Conservation (phyloP, 2,888 invertebrate species). For the Pelosia muscerda region DNA sequence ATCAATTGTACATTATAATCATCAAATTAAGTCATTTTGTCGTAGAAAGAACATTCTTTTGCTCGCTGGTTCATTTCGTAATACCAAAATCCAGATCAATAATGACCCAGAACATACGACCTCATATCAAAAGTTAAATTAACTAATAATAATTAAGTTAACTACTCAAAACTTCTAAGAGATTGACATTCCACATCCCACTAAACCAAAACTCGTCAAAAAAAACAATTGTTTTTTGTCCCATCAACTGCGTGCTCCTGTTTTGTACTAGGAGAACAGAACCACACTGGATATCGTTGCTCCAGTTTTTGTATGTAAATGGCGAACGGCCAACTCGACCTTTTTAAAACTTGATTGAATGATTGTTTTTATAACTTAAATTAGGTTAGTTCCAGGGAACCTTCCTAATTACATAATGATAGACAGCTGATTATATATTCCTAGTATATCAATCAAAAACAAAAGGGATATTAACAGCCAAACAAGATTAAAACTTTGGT, state of each 20-base stretch:
- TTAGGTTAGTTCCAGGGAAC: constrained; percentile 1
- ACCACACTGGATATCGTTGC: constrained; percentile 31
- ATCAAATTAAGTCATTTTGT: too few species aligned
- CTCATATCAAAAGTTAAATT: too few species aligned
- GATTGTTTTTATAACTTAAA: constrained; percentile 3
- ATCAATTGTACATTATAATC: too few species aligned
- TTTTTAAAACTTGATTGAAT: not conserved
- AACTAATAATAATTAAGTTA: too few species aligned
- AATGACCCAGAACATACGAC: too few species aligned
- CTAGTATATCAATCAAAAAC: constrained; percentile 17
- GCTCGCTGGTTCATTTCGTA: too few species aligned
- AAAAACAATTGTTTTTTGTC: constrained; percentile 28
- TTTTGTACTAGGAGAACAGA: constrained; percentile 49
- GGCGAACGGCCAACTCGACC: not conserved
- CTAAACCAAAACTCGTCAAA: not conserved
- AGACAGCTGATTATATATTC: constrained; percentile 8
- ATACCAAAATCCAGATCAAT: too few species aligned
- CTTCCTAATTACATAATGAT: constrained; percentile 12
- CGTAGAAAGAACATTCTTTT: too few species aligned
- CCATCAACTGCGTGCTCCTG: constrained; percentile 46
- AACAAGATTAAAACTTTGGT: constrained; percentile 47
- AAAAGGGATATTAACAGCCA: constrained; percentile 29
- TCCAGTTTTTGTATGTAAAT: constrained; percentile 20
- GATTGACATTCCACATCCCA: too few species aligned
- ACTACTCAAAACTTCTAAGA: too few species aligned